These are phyloP conservation scores for Oncorhynchus gorbuscha DNA, from an alignment of 2,113 vertebrate species.

Conservation along the genomic window DNA sequence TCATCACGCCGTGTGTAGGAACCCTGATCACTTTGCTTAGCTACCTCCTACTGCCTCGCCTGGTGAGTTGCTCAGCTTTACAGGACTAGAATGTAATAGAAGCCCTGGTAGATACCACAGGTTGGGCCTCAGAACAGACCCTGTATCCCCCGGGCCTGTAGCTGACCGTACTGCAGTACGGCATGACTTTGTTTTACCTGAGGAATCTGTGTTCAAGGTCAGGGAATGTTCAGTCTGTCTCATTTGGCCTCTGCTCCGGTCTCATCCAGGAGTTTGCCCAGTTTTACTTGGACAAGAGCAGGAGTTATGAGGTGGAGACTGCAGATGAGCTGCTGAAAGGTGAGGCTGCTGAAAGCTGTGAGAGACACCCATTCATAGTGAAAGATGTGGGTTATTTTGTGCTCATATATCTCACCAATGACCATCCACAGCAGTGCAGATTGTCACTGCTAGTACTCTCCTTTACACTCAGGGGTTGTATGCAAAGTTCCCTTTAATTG, in stretches of 20 bases:
- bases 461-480: no score
- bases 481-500: no score
- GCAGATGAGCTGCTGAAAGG: slow-evolving; percentile 74
- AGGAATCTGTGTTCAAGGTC: no score
- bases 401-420: not conserved
- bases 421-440: not conserved
- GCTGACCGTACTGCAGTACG: no score
- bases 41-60: slow-evolving; percentile 78
- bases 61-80: slow-evolving; percentile 64
- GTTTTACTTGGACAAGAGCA: slow-evolving; percentile 53
- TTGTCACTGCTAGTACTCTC: no score
- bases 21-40: slow-evolving; percentile 78
- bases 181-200: no score
- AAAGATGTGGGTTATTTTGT: no score
- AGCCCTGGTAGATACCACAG: not conserved
- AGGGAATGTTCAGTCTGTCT: not conserved
- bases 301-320: slow-evolving; percentile 66
- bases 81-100: not conserved
- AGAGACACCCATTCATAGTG: no score
- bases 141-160: no score
- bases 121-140: no score
- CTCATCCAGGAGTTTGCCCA: slow-evolving; percentile 61
- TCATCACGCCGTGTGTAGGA: slow-evolving; percentile 84
- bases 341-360: slow-evolving; percentile 20
- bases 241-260: slow-evolving; percentile 10